Conservation (phyloP, 1,140 invertebrate genomes). For the Steinernema khuongi region DNA sequence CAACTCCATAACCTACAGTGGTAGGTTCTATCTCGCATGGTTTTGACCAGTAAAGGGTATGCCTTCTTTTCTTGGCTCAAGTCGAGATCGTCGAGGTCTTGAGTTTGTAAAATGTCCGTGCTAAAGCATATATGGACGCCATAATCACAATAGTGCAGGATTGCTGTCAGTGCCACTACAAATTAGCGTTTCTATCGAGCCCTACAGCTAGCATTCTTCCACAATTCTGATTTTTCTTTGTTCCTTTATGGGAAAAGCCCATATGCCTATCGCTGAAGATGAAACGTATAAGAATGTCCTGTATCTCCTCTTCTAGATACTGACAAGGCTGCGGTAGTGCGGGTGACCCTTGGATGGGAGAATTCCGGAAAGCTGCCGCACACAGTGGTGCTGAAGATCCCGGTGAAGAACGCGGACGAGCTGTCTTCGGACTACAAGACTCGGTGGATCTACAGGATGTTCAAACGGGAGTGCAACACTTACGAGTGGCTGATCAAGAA, state of each 20-base stretch:
- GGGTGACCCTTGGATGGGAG: slow-evolving; percentile 57
- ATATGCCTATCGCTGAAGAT: no score
- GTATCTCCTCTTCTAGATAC: slow-evolving; percentile 36
- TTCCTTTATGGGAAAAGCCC: no score
- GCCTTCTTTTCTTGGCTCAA: neutral
- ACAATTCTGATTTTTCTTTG: no score
- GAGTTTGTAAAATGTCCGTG: no score
- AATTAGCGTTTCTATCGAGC: no score
- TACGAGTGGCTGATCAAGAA: slow-evolving; percentile 55
- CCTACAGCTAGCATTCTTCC: no score
- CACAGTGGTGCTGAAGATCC: slow-evolving; percentile 53
- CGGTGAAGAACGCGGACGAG: slow-evolving; percentile 26
- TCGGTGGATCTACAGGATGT: slow-evolving; percentile 37
- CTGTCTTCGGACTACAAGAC: slow-evolving; percentile 33
- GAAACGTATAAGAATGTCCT: neutral
- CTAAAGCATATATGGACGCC: no score
- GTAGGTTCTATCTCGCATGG: slow-evolving; percentile 30
- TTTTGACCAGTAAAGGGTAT: neutral
- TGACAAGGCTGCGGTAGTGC: slow-evolving; percentile 48
- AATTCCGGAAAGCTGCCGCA: slow-evolving; percentile 42
- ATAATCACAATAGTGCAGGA: no score
- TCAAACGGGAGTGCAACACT: slow-evolving; percentile 48
- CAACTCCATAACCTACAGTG: slow-evolving; percentile 44
- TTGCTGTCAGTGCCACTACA: no score
- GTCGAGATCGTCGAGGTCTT: no score